Percentiles rank a stretch among this genome's conserved stretches.
phyloP scores from a whole-genome alignment of 2,113 vertebrate species.

The Dipodomys merriami region DNA sequence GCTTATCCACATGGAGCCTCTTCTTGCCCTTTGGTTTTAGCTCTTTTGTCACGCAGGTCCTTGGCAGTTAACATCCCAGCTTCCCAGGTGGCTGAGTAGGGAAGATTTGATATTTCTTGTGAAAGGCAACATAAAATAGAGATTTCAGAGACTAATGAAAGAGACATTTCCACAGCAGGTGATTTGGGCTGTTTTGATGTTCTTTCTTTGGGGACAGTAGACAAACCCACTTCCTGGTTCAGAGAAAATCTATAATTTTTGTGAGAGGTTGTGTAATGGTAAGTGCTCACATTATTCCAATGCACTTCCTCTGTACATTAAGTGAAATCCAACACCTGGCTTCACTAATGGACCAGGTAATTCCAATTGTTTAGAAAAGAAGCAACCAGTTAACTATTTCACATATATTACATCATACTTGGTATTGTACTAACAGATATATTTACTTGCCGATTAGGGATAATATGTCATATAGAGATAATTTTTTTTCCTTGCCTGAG shows the following conservation, averaged over 20 bases:
- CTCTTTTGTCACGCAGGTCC: not conserved
- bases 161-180: constrained; percentile 29
- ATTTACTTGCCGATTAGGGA: not conserved
- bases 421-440: not conserved
- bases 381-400: not conserved
- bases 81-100: not conserved
- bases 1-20: constrained; percentile 46
- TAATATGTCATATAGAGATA: not conserved
- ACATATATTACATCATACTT: not conserved
- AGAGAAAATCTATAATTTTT: constrained; percentile 11
- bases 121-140: constrained; percentile 24
- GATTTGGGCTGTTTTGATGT: constrained; percentile 8
- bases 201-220: not conserved
- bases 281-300: not conserved
- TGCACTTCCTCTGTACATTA: not conserved
- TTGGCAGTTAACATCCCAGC: constrained; percentile 45
- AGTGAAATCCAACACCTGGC: not conserved
- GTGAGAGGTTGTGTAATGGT: not conserved
- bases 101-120: constrained; percentile 21
- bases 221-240: constrained; percentile 33
- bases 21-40: constrained; percentile 54
- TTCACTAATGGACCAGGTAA: not conserved
- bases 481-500: not conserved
- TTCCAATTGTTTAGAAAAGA: not conserved
- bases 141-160: constrained; percentile 5